Base-by-base conservation (phyloP, 1,140 invertebrate genomes). In the Drosophila equinoxialis region DNA sequence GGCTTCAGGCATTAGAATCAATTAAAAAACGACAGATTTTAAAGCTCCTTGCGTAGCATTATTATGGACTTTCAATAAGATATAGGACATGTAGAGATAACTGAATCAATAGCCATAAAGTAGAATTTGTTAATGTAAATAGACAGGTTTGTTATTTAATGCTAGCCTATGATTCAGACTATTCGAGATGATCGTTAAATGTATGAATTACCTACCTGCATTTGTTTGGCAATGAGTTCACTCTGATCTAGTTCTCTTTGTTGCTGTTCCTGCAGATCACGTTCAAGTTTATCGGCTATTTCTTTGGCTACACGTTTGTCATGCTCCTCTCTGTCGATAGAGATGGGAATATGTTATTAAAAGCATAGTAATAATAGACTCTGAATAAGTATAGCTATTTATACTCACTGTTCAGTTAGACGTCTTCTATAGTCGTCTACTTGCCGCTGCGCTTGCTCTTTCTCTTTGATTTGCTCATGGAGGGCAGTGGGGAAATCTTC, bases 401-500 rank as follows among this genome's bases (percentile, higher is more conserved):
- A 55, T n/a, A 77, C 71, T 90, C 66, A 91, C 90, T 91, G 90
- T 23, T 92, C 90, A 3, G 71, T 80, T 30, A 91, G 71, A 26
- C 81, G 89, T 48, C 90, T 58, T 5, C 90, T 94, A 87, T 96
- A 96, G 82, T 93, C 93, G 20, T 93, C 93, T 61, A 93, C 93
- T 37, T 94, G 92, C 17, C 93, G 92, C 74, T 94, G 93, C 2
- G 95, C 95, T 79, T 95, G 92, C 77, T 94, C 93, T 82, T 95
- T 94, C 90, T 97, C 97, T 75, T 95, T 93, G 72, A 95, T 93
- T 92, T 98, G 97, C 74, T 98, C 97, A 74, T 95, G 94, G 65
- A 95, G 93, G 0, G 98, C 98, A 72, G 95, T 94, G 2, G 97
- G 97, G 74, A 97, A 95, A 92, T 98, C 98, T 91, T 98, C 96